Evolutionary conservation across 2,888 invertebrate genomes (phyloP), one percentile per base, ranked within the genome.

Genomic region (Pyrgus malvae): DNA sequence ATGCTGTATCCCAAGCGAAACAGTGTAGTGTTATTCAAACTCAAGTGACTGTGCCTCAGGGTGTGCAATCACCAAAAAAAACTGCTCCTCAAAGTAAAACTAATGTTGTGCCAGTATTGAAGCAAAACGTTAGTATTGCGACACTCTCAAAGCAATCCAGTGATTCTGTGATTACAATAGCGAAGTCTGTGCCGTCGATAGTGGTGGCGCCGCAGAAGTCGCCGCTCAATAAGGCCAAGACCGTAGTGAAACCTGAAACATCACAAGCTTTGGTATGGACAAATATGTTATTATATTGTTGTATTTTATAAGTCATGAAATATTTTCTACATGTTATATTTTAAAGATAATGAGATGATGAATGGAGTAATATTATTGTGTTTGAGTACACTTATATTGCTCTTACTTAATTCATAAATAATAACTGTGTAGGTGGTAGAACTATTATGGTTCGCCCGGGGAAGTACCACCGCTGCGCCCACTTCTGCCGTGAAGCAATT

Each of bases 141-240:
- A 48, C 61, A 2, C 55, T 59, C 7, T 35, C 56, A 23, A 59
- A 65, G 57, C 58, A 65, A 50, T 49, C 49, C 42, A 61, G 58
- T 51, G 60, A 65, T 11, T 42, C 65, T 6, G 46, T 58, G 17
- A 42, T 57, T 8, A 58, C 46, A n/a, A 48, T 74, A 27, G 66
- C 75, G 0, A 78, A 80, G 27, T 65, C 78, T 0, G 48, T 82
- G 54, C 77, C 84, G 0, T 69, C 84, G 0, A 69, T 79, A 0
- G 70, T 80, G 0, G 63, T 81, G 0, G 61, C 82, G 7, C 76
- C 83, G 1, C 75, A 76, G 29, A 82, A 82, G 49, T 76, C 85
- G 6, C 83, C 86, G 19, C 64, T 88, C 11, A 72, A 80, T 19
- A 84, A 84, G 62, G 87, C 82, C 58, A 74, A 86, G 56, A 77